Evolutionary conservation across 2,797 vertebrate genomes (phyloP).

Genomic region (Petrocephalus sullivani): DNA sequence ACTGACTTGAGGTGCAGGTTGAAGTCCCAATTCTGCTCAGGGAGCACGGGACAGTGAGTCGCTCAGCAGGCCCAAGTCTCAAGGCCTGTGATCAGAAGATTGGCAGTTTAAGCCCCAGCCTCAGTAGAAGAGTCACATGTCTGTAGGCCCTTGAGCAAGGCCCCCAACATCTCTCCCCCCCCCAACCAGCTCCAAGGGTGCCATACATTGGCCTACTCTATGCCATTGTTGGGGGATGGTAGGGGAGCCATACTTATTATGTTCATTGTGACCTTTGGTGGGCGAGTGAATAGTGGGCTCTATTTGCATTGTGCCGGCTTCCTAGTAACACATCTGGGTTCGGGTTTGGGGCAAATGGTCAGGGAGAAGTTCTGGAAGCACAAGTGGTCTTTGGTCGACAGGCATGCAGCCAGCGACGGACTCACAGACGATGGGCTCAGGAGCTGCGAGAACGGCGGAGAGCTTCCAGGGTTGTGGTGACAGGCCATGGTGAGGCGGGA

Average conservation of each 20-base stretch:
- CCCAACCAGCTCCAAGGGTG: no score
- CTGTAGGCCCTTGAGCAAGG: no score
- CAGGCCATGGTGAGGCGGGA: constrained; percentile 32
- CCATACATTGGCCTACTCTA: no score
- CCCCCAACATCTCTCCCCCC: no score
- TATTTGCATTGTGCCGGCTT: neutral
- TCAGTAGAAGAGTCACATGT: no score
- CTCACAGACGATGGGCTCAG: constrained; percentile 41
- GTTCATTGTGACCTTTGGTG: neutral
- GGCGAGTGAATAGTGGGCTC: neutral
- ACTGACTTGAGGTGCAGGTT: neutral
- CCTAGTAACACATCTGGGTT: neutral
- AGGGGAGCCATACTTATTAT: neutral
- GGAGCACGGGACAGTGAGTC: neutral
- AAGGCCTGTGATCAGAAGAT: no score
- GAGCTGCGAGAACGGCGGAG: constrained; percentile 30
- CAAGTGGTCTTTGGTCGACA: constrained; percentile 45
- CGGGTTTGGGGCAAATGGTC: neutral
- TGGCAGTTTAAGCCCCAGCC: no score
- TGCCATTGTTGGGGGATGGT: neutral
- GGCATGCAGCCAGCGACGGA: constrained; percentile 32
- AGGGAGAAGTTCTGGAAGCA: constrained; percentile 47
- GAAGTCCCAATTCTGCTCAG: neutral
- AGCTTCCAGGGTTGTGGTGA: constrained; percentile 37
- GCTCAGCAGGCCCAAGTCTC: no score